Conservation (phyloP, 2,888 invertebrate genomes). For the Brachyptera putata region DNA sequence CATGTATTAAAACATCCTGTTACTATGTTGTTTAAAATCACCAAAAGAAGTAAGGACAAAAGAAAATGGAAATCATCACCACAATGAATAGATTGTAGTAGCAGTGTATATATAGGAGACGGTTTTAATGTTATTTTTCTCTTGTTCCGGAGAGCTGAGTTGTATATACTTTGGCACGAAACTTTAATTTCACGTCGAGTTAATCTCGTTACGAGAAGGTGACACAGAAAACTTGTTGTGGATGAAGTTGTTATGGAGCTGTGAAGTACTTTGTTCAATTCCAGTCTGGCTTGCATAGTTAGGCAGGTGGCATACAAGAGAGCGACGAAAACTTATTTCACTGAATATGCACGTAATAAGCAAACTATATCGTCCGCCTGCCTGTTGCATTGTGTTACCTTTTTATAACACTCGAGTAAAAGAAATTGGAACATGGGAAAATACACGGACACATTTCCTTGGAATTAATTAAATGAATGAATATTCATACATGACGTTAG, state of each 20-base stretch:
- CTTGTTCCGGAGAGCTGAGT: background rate
- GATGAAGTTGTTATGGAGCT: background rate
- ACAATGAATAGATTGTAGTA: constrained; percentile 9
- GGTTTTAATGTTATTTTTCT: background rate
- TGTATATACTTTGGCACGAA: constrained; percentile 5
- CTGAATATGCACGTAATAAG: too few species aligned
- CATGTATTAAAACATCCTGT: background rate
- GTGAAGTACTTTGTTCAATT: background rate
- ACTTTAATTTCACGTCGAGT: constrained; percentile 3
- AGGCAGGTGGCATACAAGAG: too few species aligned
- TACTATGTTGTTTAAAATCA: background rate
- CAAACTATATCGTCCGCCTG: too few species aligned
- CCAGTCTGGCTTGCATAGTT: background rate
- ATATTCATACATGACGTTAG: too few species aligned
- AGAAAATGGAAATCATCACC: constrained; percentile 17
- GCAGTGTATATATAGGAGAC: background rate
- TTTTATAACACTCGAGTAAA: too few species aligned
- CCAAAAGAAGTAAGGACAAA: background rate
- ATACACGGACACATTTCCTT: too few species aligned
- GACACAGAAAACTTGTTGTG: constrained; percentile 4
- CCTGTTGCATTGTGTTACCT: too few species aligned
- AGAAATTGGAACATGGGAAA: too few species aligned
- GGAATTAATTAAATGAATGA: too few species aligned
- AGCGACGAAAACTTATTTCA: too few species aligned
- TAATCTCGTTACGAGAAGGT: constrained; percentile 8